Evolutionary conservation across 2,797 vertebrate genomes (phyloP).

Genomic region (Hippoglossus hippoglossus): DNA sequence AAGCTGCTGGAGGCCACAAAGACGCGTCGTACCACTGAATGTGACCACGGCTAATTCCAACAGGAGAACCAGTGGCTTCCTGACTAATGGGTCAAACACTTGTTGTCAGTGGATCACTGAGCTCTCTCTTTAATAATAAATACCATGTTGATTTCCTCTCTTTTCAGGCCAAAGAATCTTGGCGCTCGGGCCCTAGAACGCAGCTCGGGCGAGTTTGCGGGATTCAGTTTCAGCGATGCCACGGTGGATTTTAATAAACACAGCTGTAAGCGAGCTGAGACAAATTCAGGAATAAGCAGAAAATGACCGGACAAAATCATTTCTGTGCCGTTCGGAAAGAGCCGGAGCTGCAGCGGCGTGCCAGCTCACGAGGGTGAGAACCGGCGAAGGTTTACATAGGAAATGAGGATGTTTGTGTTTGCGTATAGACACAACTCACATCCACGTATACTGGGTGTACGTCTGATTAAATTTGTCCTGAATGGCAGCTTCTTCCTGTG

Average conservation of each 20-base stretch:
- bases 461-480: conserved; percentile 66
- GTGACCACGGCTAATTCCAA: conserved; percentile 17
- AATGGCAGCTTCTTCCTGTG: conserved; percentile 76
- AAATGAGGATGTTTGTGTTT: conserved; percentile 77
- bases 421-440: conserved; percentile 62
- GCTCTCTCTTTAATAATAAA: conserved; percentile 34
- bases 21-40: conserved; percentile 1
- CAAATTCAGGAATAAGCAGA: conserved; percentile 37
- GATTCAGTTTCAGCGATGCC: conserved; percentile 23
- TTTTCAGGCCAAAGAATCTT: conserved; percentile 16
- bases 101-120: conserved; percentile 24
- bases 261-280: conserved; percentile 37
- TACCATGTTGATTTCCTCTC: conserved; percentile 26
- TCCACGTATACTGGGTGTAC: conserved; percentile 56
- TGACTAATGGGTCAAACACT: conserved; percentile 21
- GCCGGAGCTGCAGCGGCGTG: not conserved
- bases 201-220: conserved; percentile 10
- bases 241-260: conserved; percentile 50
- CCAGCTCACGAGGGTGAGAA: conserved; percentile 32
- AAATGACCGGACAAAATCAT: conserved; percentile 44
- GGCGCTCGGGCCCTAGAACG: conserved; percentile 29
- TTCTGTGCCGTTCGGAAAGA: conserved; percentile 22
- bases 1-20: conserved; percentile 4
- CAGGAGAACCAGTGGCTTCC: conserved; percentile 7
- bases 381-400: conserved; percentile 41